Evolutionary conservation across 2,888 invertebrate genomes (phyloP), one percentile per base, ranked within the genome.

Genomic region (Cryptosula pallasiana): DNA sequence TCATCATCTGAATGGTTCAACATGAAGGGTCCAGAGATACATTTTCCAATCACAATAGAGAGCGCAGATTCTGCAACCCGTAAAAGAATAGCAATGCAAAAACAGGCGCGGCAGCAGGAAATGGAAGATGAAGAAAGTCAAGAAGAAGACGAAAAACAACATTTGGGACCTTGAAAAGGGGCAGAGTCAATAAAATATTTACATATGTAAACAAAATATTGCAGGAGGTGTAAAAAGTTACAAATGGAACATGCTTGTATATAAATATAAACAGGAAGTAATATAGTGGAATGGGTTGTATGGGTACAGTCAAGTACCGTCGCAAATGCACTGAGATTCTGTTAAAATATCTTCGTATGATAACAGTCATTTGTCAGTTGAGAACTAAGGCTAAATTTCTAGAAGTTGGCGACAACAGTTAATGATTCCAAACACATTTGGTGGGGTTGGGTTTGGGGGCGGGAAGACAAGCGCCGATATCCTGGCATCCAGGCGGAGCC

Each of bases 401-500:
- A n/a, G n/a, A n/a, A n/a, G n/a, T n/a, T n/a, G n/a, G n/a, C n/a
- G n/a, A n/a, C n/a, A 45, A 45, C 9, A 45, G 9, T 77, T 76
- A 86, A 74, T 86, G 85, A 13, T 81, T 80, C 86, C 86, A 86
- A 25, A 72, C 71, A 76, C 86, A 86, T 29, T 76, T 76, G 55
- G 78, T 74, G 1, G 83, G 84, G 20, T 81, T 77, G 0, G 86
- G 81, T n/a, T 78, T 72, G 0, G 86, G 86, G 13, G 74, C 76
- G 16, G 76, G 76, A 25, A 84, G 77, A 73, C 86, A 86, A 70
- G 81, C 80, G n/a, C 79, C 77, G 5, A 85, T 72, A 71, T 81
- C 80, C 69, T 84, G 81, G 77, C 86, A 86, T 9, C 86, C 86
- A 36, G 83, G 82, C 9, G 86, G 86, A 0, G 84, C 78, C 86